Evolutionary conservation across 2,888 invertebrate genomes (phyloP).

Genomic region (Drosophila siamana): DNA sequence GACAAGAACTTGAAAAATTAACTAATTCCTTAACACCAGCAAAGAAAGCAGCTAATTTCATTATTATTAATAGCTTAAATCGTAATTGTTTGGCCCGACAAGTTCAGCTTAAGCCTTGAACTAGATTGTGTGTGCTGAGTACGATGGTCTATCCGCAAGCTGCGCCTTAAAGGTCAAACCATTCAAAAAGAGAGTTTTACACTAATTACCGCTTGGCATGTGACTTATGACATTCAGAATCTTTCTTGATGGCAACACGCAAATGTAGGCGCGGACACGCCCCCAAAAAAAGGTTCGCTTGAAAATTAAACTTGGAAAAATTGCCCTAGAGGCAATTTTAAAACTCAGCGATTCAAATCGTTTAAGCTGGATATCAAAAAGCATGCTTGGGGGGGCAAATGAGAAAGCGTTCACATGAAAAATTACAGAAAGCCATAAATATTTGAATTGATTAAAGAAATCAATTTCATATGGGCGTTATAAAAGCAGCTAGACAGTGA

Average conservation of each 20-base stretch:
- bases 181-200: conserved; percentile 13
- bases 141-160: conserved; percentile 10
- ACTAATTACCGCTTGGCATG: conserved; percentile 76
- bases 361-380: conserved; percentile 36
- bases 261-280: conserved; percentile 31
- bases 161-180: conserved; percentile 45
- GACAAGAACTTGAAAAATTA: conserved; percentile 27
- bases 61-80: conserved; percentile 21
- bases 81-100: conserved; percentile 9
- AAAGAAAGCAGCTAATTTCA: conserved; percentile 17
- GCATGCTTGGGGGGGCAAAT: not conserved
- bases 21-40: conserved; percentile 16
- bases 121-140: conserved; percentile 15
- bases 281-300: not conserved
- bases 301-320: not conserved
- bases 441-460: conserved; percentile 72
- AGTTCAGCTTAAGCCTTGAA: conserved; percentile 32
- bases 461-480: conserved; percentile 71
- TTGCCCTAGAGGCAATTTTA: conserved; percentile 11
- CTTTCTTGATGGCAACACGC: conserved; percentile 41
- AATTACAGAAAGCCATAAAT: conserved; percentile 64
- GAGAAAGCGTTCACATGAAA: conserved; percentile 17
- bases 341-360: conserved; percentile 41
- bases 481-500: conserved; percentile 27
- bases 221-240: conserved; percentile 72